Conservation (phyloP, 2,888 invertebrate species). For the Plagodis dolabraria region DNA sequence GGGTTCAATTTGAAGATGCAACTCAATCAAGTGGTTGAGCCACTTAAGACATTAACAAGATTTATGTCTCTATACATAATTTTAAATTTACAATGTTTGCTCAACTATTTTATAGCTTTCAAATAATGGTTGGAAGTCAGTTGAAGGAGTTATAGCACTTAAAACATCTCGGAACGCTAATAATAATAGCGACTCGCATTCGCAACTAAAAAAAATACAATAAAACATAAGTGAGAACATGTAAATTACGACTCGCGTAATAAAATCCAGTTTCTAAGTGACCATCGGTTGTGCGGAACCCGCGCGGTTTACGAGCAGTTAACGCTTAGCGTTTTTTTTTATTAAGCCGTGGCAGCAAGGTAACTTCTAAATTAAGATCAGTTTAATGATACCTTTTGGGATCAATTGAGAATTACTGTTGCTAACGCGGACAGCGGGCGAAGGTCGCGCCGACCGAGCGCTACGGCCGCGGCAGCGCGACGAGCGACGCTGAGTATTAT, state of each 20-base stretch:
- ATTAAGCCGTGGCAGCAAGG: constrained; percentile 53
- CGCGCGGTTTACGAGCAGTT: constrained; percentile 41
- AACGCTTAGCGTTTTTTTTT: constrained; percentile 48
- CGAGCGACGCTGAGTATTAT: not conserved
- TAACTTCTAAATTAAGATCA: constrained; percentile 62
- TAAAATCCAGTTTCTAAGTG: constrained; percentile 18
- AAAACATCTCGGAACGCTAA: not conserved
- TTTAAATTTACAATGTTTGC: not conserved
- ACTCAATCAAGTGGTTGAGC: not conserved
- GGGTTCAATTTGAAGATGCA: constrained; percentile 39
- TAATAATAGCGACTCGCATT: not conserved
- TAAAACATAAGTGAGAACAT: constrained; percentile 2
- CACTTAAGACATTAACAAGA: not conserved
- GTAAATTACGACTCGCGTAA: constrained; percentile 10
- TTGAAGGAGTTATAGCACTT: not conserved
- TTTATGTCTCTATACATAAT: not conserved
- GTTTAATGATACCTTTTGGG: constrained; percentile 61
- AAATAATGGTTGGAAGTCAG: not conserved
- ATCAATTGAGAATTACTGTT: constrained; percentile 57
- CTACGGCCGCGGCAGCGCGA: constrained; percentile 2
- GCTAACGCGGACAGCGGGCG: constrained; percentile 43
- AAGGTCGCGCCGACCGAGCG: constrained; percentile 41
- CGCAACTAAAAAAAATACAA: not conserved
- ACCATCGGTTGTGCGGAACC: constrained; percentile 41
- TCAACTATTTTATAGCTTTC: not conserved